Percentiles rank a stretch among this genome's conserved stretches.
phyloP scores from a whole-genome alignment of 2,113 vertebrate genomes.

The Neomonachus schauinslandi region DNA sequence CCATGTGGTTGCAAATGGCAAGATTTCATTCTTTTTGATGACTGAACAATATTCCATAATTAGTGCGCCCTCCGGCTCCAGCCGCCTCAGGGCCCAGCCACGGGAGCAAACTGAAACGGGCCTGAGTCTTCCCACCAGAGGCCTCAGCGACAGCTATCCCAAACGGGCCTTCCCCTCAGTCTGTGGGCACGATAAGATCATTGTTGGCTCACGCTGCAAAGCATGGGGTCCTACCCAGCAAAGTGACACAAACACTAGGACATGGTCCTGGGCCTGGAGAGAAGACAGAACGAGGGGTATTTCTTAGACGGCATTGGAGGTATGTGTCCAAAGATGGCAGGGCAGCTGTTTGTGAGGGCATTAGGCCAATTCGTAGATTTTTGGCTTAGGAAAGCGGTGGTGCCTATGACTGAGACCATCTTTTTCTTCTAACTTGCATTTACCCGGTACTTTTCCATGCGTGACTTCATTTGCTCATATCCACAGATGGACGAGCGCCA shows the following conservation, averaged over 20 bases:
- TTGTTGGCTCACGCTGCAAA: no score
- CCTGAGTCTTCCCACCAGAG: background rate
- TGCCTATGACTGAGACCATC: background rate
- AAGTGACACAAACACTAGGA: background rate
- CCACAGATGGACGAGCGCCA: fast-evolving
- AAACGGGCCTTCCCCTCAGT: background rate
- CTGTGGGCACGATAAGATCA: background rate
- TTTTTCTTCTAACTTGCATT: background rate
- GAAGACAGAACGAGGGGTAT: background rate
- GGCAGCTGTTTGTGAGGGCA: no score
- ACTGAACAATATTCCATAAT: background rate
- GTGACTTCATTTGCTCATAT: background rate
- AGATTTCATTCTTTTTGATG: background rate
- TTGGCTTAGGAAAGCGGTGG: background rate
- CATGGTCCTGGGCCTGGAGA: background rate
- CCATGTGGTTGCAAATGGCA: background rate
- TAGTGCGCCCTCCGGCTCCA: background rate
- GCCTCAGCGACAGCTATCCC: background rate
- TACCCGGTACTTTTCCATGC: background rate
- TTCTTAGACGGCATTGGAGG: no score
- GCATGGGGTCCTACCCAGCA: background rate
- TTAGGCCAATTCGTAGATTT: background rate
- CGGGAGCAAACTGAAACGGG: background rate
- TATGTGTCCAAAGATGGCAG: fast-evolving
- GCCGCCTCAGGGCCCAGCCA: background rate